These are phyloP conservation scores for Agrotis clavis DNA, from an alignment of 2,888 invertebrate genomes.

Conservation along the genomic window DNA sequence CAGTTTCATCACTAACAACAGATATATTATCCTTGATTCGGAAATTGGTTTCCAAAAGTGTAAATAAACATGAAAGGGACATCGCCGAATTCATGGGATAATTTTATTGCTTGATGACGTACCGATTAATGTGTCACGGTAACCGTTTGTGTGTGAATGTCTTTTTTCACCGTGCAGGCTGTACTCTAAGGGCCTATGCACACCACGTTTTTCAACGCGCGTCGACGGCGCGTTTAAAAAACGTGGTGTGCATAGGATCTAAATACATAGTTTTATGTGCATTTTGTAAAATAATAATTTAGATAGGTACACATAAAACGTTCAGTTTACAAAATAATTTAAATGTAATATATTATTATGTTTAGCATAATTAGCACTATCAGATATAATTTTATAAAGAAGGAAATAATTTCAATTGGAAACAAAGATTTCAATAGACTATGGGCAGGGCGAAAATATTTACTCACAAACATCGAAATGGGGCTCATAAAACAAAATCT, in stretches of 20 bases:
- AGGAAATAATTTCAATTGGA: neutral
- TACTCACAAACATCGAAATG: slow-evolving; percentile 35
- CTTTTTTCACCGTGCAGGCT: no score
- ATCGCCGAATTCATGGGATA: no score
- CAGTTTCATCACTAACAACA: neutral
- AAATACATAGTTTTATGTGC: no score
- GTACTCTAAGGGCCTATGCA: no score
- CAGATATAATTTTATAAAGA: neutral
- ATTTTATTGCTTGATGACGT: no score
- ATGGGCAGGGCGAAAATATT: slow-evolving; percentile 26
- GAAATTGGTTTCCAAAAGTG: neutral
- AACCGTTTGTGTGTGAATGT: no score
- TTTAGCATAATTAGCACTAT: no score
- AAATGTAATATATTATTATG: neutral
- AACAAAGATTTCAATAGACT: neutral
- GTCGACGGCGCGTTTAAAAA: no score
- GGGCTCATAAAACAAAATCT: slow-evolving; percentile 34
- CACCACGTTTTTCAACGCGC: no score
- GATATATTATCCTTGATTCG: neutral
- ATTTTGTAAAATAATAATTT: neutral
- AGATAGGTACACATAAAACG: neutral
- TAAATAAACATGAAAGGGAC: neutral
- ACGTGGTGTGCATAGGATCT: no score
- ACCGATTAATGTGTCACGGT: no score
- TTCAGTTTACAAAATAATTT: neutral